A percentile compares a stretch with the other conserved stretches of the same genome.
These are phyloP conservation scores for Aeoliscus strigatus DNA, from an alignment of 2,797 vertebrate genomes.

Conservation along the genomic window DNA sequence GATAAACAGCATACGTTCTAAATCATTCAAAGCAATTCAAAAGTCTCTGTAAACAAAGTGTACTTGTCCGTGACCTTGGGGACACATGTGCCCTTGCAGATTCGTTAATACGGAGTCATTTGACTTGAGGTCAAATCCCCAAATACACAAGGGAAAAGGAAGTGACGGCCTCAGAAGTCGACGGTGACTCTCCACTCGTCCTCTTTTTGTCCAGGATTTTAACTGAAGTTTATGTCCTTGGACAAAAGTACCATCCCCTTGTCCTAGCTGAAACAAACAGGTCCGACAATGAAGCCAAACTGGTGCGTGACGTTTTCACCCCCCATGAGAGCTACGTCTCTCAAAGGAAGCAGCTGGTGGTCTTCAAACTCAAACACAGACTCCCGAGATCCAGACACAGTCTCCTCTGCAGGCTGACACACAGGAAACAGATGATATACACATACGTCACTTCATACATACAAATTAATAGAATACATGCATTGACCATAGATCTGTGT, in stretches of 20 bases:
- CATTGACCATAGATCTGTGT: too few species aligned
- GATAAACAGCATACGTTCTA: constrained; percentile 54
- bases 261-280: constrained; percentile 85
- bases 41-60: constrained; percentile 75
- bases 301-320: constrained; percentile 64
- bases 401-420: constrained; percentile 67
- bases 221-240: constrained; percentile 13
- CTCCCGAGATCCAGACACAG: constrained; percentile 61
- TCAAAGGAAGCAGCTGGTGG: constrained; percentile 81
- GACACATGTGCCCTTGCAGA: constrained; percentile 26
- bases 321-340: constrained; percentile 79
- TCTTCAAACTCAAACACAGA: constrained; percentile 83
- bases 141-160: constrained; percentile 13
- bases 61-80: constrained; percentile 30
- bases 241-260: background rate
- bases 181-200: constrained; percentile 23
- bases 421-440: constrained; percentile 14
- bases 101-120: constrained; percentile 40
- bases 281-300: constrained; percentile 81
- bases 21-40: constrained; percentile 68
- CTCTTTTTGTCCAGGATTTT: constrained; percentile 29
- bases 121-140: constrained; percentile 27
- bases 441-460: too few species aligned
- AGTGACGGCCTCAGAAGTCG: constrained; percentile 9
- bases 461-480: too few species aligned